phyloP scores from a whole-genome alignment of 2,797 vertebrate genomes.

The Galagoides demidoff region DNA sequence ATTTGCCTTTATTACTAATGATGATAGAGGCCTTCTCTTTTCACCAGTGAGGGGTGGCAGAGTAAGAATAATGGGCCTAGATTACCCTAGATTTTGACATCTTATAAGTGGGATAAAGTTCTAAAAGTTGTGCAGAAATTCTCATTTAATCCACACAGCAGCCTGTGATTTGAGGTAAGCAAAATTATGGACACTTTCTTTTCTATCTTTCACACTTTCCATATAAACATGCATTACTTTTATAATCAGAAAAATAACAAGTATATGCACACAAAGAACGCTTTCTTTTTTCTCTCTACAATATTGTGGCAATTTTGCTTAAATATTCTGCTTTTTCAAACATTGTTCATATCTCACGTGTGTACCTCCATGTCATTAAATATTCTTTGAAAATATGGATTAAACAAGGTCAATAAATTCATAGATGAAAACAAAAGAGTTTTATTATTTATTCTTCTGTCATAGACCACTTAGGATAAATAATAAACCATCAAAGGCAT shows the following conservation, averaged over 20 bases:
- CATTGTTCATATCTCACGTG: neutral
- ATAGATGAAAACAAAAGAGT: constrained; percentile 14
- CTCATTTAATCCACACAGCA: neutral
- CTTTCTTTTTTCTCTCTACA: neutral
- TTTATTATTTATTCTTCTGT: constrained; percentile 33
- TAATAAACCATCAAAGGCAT: neutral
- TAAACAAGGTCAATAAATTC: constrained; percentile 18
- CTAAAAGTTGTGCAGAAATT: neutral
- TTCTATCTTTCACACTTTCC: constrained; percentile 42
- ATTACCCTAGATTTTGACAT: neutral
- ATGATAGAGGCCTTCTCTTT: neutral
- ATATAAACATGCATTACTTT: neutral
- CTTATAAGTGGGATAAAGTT: neutral
- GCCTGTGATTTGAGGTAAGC: neutral
- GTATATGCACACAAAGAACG: neutral
- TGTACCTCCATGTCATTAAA: neutral
- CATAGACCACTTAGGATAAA: constrained; percentile 15
- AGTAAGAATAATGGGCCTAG: neutral
- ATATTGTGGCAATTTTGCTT: constrained; percentile 24
- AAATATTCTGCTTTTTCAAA: constrained; percentile 12
- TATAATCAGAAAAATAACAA: constrained; percentile 9
- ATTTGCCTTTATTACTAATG: neutral
- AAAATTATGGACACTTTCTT: neutral
- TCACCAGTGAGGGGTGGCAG: neutral
- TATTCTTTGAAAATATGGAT: neutral